Evolutionary conservation across 2,888 invertebrate genomes (phyloP).

Genomic region (Leucoma salicis): DNA sequence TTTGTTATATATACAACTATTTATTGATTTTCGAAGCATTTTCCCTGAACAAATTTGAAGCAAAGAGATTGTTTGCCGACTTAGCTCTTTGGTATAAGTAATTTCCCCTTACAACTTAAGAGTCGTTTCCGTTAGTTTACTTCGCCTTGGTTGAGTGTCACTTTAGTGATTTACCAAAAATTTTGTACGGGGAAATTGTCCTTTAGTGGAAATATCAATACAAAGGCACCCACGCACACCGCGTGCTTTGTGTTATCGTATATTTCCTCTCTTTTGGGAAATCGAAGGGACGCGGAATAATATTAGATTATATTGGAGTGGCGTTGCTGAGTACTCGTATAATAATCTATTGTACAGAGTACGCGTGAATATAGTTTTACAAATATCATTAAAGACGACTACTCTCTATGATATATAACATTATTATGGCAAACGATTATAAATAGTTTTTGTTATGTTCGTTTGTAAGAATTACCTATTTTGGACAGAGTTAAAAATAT

Average conservation of each 20-base stretch:
- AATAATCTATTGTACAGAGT: background rate
- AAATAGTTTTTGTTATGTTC: too few relatives aligned
- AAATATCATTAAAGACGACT: too few relatives aligned
- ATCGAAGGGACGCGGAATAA: slow-evolving; percentile 13
- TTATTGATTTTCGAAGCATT: slow-evolving; percentile 39
- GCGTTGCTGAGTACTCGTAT: background rate
- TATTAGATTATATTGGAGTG: slow-evolving; percentile 1
- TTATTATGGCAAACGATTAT: too few relatives aligned
- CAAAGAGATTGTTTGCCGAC: slow-evolving; percentile 49
- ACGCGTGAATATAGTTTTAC: background rate
- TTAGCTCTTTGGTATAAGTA: slow-evolving; percentile 49
- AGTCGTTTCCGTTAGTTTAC: slow-evolving; percentile 48
- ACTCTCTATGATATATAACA: too few relatives aligned
- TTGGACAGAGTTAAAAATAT: too few relatives aligned
- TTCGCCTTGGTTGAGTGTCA: slow-evolving; percentile 35
- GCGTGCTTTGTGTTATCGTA: slow-evolving; percentile 11
- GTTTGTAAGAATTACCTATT: too few relatives aligned
- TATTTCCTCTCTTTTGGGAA: slow-evolving; percentile 21
- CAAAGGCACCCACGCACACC: slow-evolving; percentile 3
- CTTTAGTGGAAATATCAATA: slow-evolving; percentile 34
- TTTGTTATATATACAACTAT: too few relatives aligned
- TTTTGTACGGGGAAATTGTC: slow-evolving; percentile 25
- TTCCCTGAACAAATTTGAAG: slow-evolving; percentile 34
- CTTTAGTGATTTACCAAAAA: slow-evolving; percentile 37
- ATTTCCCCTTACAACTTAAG: slow-evolving; percentile 54